phyloP scores from a whole-genome alignment of 1,140 invertebrate species.

The Pectinophora gossypiella region DNA sequence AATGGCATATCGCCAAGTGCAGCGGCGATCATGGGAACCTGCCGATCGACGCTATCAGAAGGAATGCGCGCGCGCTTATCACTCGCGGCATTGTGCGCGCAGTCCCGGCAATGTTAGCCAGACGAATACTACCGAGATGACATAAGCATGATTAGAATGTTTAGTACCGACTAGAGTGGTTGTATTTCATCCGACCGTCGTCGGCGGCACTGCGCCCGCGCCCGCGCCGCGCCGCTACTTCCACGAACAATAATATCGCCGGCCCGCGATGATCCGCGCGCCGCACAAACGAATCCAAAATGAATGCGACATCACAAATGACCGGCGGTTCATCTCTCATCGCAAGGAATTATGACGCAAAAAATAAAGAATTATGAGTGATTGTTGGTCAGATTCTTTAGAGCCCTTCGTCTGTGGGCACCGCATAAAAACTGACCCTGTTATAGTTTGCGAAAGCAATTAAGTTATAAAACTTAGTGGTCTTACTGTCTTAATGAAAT shows the following conservation, averaged over 20 bases:
- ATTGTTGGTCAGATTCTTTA: conserved; percentile 43
- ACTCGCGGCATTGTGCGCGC: conserved; percentile 47
- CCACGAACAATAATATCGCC: conserved; percentile 2
- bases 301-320: conserved; percentile 30
- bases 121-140: conserved; percentile 46
- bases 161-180: conserved; percentile 16
- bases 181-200: conserved; percentile 1
- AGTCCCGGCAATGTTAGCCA: conserved; percentile 49
- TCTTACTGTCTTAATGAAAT: conserved; percentile 64
- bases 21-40: conserved; percentile 46
- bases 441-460: conserved; percentile 70
- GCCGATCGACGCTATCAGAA: conserved; percentile 36
- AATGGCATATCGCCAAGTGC: conserved; percentile 21
- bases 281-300: conserved; percentile 20
- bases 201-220: too few species aligned
- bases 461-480: conserved; percentile 68
- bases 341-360: conserved; percentile 49
- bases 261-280: conserved; percentile 11
- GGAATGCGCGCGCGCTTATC: conserved; percentile 27
- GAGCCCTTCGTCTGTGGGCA: conserved; percentile 34
- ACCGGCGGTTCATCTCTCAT: conserved; percentile 45
- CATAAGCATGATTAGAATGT: conserved; percentile 48
- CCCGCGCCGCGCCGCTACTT: conserved; percentile 7
- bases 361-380: conserved; percentile 57
- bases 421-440: conserved; percentile 59